Evolutionary conservation across 1,140 invertebrate species (phyloP), one percentile per base, ranked within the genome.

Genomic region (Neodiprion lecontei): DNA sequence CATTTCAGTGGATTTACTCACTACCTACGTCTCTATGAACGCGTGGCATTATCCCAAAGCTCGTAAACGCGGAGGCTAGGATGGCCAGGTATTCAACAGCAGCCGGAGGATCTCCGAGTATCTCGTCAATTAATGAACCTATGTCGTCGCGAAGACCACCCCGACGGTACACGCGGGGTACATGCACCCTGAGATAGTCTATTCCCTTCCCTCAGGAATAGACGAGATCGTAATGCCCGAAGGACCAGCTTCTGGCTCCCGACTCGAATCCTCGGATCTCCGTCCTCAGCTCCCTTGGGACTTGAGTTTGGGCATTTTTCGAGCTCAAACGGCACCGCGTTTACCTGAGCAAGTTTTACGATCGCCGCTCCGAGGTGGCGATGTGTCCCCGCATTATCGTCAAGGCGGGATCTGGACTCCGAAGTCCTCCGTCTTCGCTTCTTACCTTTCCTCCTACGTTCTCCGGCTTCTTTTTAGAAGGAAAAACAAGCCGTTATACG

Each of bases 331-430:
- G 85, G 75, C 53, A 79, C 87, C 87, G 86, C 87, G 77, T 84
- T 71, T 87, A 86, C 85, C 86, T 87, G 85, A 79, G 79, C 82
- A 84, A 88, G 84, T 88, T 88, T 88, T 88, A 88, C 87, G 87
- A 88, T 87, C 86, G 85, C 86, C 87, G 86, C 83, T 85, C 73
- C 86, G 83, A 88, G 87, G 87, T 88, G 87, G 85, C 85, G 86
- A 88, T 88, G 87, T 86, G 85, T 87, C 85, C 86, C 80, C 77
- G 82, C 83, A 21, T 88, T 88, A 88, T 88, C 87, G 81, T 82
- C 61, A 79, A 72, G 79, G 79, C 86, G 85, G 84, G 84, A 88
- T 88, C 87, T 87, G 76, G 76, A 67, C 77, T 71, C 28, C 48
- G 48, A 49, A 10, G 23, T 47, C 40, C 48, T 12, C 17, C 48